A percentile compares a stretch with the other conserved stretches of the same genome.
These are phyloP conservation scores for Orientallactaga bullata DNA, from an alignment of 2,113 vertebrate genomes.

Conservation along the genomic window DNA sequence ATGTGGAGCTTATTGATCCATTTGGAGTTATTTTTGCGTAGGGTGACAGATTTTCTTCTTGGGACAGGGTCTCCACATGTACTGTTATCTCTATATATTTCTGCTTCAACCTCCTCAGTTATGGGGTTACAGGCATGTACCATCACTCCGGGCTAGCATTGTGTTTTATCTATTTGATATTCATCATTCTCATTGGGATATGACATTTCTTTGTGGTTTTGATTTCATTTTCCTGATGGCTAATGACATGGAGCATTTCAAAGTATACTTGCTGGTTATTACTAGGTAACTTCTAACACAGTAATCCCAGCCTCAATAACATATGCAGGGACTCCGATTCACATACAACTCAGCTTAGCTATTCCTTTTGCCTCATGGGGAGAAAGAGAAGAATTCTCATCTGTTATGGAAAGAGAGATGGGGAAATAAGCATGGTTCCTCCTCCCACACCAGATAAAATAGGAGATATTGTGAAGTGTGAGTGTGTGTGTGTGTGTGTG, in stretches of 20 bases:
- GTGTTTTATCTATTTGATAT: background rate
- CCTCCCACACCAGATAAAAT: background rate
- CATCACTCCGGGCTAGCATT: no score
- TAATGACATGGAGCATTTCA: background rate
- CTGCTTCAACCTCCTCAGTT: no score
- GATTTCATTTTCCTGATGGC: background rate
- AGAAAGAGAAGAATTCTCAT: background rate
- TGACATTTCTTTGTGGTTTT: background rate
- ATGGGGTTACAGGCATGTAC: background rate
- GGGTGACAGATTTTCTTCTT: no score
- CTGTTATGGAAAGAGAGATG: background rate
- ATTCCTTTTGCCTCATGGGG: background rate
- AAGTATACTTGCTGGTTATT: background rate
- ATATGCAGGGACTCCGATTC: background rate
- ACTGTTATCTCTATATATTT: background rate
- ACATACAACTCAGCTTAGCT: background rate
- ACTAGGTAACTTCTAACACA: background rate
- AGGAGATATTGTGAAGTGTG: background rate
- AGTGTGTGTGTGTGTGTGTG: background rate
- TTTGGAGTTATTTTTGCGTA: no score
- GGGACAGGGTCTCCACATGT: background rate
- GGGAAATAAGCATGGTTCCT: background rate
- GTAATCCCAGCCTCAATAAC: background rate
- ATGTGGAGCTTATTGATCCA: no score
- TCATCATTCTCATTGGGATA: background rate